phyloP scores from a whole-genome alignment of 2,888 invertebrate genomes.

The Eudasyphora cyanicolor region DNA sequence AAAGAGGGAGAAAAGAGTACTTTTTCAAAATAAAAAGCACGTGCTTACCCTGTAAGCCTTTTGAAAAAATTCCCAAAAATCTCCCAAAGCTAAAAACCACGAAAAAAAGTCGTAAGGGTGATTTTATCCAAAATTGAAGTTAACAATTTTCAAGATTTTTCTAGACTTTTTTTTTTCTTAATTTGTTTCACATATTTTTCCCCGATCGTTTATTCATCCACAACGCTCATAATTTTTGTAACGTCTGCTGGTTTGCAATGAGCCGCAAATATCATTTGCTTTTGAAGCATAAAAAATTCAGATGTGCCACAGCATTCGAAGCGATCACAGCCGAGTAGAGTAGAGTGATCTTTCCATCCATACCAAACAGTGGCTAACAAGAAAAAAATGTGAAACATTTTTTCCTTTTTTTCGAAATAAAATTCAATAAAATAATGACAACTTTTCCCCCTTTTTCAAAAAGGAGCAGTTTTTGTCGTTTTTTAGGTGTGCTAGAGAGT shows the following conservation, averaged over 20 bases:
- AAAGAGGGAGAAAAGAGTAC: background rate
- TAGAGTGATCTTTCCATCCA: background rate
- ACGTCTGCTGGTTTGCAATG: conserved; percentile 79
- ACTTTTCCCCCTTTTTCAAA: conserved; percentile 51
- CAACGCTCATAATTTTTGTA: conserved; percentile 72
- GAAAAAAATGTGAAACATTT: background rate
- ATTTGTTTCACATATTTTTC: background rate
- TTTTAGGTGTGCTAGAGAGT: no score
- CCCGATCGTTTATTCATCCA: conserved; percentile 13
- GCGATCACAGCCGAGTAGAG: no score
- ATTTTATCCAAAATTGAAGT: no score
- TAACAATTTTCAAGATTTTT: conserved; percentile 6
- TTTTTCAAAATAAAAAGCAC: background rate
- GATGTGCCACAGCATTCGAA: background rate
- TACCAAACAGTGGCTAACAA: background rate
- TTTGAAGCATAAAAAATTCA: conserved; percentile 69
- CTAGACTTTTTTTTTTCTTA: background rate
- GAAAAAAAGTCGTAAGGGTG: background rate
- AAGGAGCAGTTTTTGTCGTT: no score
- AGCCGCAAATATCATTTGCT: conserved; percentile 75
- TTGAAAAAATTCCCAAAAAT: background rate
- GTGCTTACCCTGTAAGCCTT: background rate
- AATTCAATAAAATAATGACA: conserved; percentile 55
- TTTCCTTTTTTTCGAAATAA: conserved; percentile 32
- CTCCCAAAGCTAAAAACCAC: background rate